Conservation (phyloP, 2,888 invertebrate species). For the Microplitis deprimator region DNA sequence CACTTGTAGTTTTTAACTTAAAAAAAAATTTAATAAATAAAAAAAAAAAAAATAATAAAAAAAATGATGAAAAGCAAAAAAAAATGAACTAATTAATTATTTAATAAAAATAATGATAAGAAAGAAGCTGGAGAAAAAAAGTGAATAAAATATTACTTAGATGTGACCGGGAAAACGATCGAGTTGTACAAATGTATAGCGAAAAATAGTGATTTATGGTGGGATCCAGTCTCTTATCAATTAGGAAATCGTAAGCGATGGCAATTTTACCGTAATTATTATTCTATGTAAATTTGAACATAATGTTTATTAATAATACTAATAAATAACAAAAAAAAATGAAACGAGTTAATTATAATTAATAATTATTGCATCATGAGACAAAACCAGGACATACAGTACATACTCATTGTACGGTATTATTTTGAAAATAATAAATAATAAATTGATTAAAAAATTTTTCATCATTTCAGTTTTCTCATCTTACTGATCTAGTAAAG, state of each 20-base stretch:
- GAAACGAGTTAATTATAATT: slow-evolving; percentile 30
- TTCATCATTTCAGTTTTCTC: neutral
- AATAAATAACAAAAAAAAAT: slow-evolving; percentile 42
- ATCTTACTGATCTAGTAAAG: slow-evolving; percentile 14
- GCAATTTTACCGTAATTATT: slow-evolving; percentile 54
- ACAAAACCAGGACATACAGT: slow-evolving; percentile 26
- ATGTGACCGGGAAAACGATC: slow-evolving; percentile 49
- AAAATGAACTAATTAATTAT: slow-evolving; percentile 17
- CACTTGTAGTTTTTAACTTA: slow-evolving; percentile 8
- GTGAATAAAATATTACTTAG: neutral
- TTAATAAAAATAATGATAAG: slow-evolving; percentile 15
- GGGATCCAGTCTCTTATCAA: slow-evolving; percentile 62
- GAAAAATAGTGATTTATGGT: slow-evolving; percentile 61
- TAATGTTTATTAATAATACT: slow-evolving; percentile 51
- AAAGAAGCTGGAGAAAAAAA: slow-evolving; percentile 14
- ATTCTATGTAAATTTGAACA: slow-evolving; percentile 66
- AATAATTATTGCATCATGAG: slow-evolving; percentile 5
- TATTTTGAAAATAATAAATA: neutral
- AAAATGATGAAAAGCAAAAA: slow-evolving; percentile 7
- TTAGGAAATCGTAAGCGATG: slow-evolving; percentile 47
- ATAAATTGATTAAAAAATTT: neutral
- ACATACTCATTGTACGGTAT: neutral
- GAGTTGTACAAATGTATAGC: slow-evolving; percentile 70
- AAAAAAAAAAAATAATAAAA: too few species aligned
- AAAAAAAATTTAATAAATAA: too few species aligned